Evolutionary conservation across 1,140 invertebrate species (phyloP).

Genomic region (Drosophila sp.): DNA sequence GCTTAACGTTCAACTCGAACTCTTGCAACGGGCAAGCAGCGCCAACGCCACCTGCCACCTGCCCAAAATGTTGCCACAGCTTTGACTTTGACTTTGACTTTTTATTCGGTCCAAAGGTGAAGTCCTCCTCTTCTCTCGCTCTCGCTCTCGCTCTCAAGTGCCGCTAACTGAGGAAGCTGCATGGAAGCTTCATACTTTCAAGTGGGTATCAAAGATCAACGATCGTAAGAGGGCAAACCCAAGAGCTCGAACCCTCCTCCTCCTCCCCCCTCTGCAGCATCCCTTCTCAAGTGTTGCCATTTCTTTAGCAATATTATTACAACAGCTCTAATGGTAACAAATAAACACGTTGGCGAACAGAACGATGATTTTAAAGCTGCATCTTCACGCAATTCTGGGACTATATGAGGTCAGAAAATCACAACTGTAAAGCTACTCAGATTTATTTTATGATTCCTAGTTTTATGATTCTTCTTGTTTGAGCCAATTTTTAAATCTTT

Average conservation of each 20-base stretch:
- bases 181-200: slow-evolving; percentile 51
- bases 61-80: slow-evolving; percentile 64
- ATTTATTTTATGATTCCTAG: not conserved
- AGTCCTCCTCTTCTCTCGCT: not conserved
- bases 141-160: slow-evolving; percentile 20
- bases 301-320: slow-evolving; percentile 23
- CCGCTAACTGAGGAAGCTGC: slow-evolving; percentile 18
- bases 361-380: not conserved
- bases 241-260: slow-evolving; percentile 37
- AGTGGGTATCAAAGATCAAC: slow-evolving; percentile 77
- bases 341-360: not conserved
- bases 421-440: slow-evolving; percentile 12
- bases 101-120: slow-evolving; percentile 37
- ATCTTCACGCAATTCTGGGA: slow-evolving; percentile 6
- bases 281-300: slow-evolving; percentile 14
- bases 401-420: not conserved
- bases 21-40: not conserved
- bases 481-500: slow-evolving; percentile 6
- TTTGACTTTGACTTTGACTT: slow-evolving; percentile 32
- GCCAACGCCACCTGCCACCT: slow-evolving; percentile 53
- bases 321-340: slow-evolving; percentile 38
- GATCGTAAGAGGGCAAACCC: slow-evolving; percentile 45
- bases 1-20: too few relatives aligned
- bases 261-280: not conserved
- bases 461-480: not conserved